These are phyloP conservation scores for Archilochus colubris DNA, from an alignment of 2,113 vertebrate species.

Conservation along the genomic window DNA sequence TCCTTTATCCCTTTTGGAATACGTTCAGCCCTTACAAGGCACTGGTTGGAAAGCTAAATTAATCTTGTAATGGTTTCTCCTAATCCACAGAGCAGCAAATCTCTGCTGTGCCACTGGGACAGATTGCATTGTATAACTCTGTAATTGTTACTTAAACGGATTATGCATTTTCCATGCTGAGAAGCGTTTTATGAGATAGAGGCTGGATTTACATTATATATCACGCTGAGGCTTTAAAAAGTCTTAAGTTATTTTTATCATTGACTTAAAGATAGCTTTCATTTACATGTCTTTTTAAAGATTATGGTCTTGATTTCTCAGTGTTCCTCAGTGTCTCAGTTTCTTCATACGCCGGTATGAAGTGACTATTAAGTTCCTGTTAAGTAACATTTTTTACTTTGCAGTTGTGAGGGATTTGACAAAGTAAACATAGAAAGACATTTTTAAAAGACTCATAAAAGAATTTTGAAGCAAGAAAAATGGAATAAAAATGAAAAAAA, in stretches of 20 bases:
- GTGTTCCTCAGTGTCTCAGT: background rate
- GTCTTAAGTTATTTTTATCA: constrained; percentile 46
- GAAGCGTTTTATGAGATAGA: constrained; percentile 66
- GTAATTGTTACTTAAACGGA: constrained; percentile 79
- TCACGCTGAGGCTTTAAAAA: constrained; percentile 20
- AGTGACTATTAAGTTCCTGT: background rate
- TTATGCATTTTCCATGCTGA: constrained; percentile 64
- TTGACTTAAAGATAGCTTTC: background rate
- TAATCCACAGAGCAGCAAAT: constrained; percentile 30
- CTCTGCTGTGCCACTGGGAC: constrained; percentile 66
- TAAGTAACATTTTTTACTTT: background rate
- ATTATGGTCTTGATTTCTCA: background rate
- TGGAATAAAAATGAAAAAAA: background rate
- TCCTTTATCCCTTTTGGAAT: background rate
- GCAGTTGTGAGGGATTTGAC: background rate
- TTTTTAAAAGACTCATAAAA: background rate
- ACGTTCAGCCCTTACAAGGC: constrained; percentile 1
- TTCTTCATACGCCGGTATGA: background rate
- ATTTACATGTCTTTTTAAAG: background rate
- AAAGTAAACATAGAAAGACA: background rate
- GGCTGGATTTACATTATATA: constrained; percentile 45
- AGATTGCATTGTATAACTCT: constrained; percentile 76
- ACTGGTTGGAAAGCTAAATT: constrained; percentile 50
- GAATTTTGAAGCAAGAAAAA: background rate
- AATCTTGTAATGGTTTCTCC: constrained; percentile 67